Base-by-base conservation (phyloP, 2,888 invertebrate species). In the Catonia carolina region DNA sequence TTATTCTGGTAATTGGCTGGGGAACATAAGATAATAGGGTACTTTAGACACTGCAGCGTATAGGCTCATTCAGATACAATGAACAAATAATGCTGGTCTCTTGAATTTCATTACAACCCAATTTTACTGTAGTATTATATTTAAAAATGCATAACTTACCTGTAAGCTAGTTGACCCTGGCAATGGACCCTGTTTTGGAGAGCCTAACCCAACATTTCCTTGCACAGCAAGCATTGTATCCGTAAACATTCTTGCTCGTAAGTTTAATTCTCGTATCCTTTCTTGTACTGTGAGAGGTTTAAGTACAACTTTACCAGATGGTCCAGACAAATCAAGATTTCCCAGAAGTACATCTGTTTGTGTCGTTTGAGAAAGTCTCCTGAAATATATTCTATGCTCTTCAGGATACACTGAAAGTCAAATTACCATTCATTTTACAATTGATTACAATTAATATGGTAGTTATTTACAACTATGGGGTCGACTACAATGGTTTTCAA, bases 271-370 rank as follows among this genome's bases (percentile, higher is more conserved):
- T 48, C 73, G 68, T 50, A 76, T 75, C 50, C 76, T 65, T 59
- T 76, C 75, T 65, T 74, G 73, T 7, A 74, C 73, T 6, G 72
- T 71, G 60, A 73, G 65, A 0, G 74, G 73, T 41, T 72, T 65
- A 1, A 74, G 64, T 18, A 73, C 68, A 23, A 74, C 70, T 58
- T 69, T 69, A 14, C 70, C 71, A 20, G 69, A 67, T 18, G 70
- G 70, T 10, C 52, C 48, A 31, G 70, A 67, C 42, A 70, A 66
- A 61, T 74, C 74, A 55, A 74, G 61, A 63, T 73, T 72, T 0
- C 74, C 74, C 42, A 74, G 63, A 6, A 75, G 64, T 2, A 72
- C 71, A 64, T 75, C 74, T 5, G 74, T 75, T 62, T 75, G 74
- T 2, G 74, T 74, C 7, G 74, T 74, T 61, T 74, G 74, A 1